Conservation (phyloP, 2,888 invertebrate genomes). For the Hypsopygia costalis region DNA sequence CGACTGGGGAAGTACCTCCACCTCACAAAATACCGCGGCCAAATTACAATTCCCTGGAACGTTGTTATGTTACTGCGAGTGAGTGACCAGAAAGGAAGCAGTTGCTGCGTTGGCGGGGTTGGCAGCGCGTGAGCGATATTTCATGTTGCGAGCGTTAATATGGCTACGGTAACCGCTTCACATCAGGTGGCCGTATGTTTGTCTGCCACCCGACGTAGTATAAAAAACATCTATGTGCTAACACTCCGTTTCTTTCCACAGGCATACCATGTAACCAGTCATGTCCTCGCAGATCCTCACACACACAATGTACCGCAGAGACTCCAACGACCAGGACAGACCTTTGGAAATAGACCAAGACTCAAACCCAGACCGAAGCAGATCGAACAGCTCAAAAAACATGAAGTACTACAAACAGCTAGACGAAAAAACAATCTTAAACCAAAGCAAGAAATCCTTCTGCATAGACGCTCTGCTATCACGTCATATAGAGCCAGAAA, state of each 20-base stretch:
- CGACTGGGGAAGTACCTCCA: no score
- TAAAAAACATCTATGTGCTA: no score
- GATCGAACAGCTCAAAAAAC: constrained; percentile 64
- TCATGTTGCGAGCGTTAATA: no score
- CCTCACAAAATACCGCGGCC: no score
- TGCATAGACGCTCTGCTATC: constrained; percentile 94
- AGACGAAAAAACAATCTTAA: constrained; percentile 59
- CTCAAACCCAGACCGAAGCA: constrained; percentile 46
- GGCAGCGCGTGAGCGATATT: no score
- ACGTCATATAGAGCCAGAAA: constrained; percentile 57
- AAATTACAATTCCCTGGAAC: no score
- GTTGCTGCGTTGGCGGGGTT: no score
- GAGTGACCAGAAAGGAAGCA: no score
- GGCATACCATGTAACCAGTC: constrained; percentile 17
- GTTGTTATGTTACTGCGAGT: no score
- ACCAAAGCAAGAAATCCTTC: constrained; percentile 86
- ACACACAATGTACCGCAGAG: constrained; percentile 49
- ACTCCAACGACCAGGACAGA: constrained; percentile 47
- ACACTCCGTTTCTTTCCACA: constrained; percentile 3
- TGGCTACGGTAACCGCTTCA: no score
- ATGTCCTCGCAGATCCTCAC: constrained; percentile 45
- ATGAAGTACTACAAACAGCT: constrained; percentile 52
- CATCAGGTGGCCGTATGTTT: no score
- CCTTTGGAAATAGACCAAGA: constrained; percentile 62
- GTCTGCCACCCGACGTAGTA: no score